Evolutionary conservation across 2,888 invertebrate species (phyloP).

Genomic region (Eustalomyia histrio): DNA sequence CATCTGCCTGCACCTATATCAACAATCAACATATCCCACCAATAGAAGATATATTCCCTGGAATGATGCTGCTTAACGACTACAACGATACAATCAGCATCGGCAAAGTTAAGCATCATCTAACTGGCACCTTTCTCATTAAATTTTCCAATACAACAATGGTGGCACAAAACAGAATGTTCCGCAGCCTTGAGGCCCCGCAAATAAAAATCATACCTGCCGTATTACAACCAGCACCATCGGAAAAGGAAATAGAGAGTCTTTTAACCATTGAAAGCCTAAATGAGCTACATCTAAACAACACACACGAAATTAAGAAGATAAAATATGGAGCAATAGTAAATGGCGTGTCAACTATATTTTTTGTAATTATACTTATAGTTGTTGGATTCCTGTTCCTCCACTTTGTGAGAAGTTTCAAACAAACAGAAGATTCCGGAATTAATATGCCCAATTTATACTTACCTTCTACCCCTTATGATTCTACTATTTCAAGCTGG

Average conservation of each 20-base stretch:
- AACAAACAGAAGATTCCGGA: no score
- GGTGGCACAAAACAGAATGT: conserved; percentile 22
- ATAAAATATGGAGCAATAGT: conserved; percentile 12
- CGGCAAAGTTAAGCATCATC: conserved; percentile 16
- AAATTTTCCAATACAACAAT: conserved; percentile 24
- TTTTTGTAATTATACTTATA: background rate
- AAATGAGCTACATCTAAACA: conserved; percentile 22
- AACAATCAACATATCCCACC: conserved; percentile 25
- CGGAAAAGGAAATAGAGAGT: conserved; percentile 18
- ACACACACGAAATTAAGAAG: conserved; percentile 5
- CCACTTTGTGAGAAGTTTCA: conserved; percentile 15
- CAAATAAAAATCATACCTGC: conserved; percentile 29
- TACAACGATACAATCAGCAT: conserved; percentile 21
- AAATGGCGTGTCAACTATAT: conserved; percentile 26
- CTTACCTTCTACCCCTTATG: background rate
- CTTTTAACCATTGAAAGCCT: conserved; percentile 25
- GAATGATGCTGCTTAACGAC: conserved; percentile 24
- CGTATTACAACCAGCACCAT: conserved; percentile 28
- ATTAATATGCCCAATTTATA: conserved; percentile 11
- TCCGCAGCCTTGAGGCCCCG: conserved; percentile 25
- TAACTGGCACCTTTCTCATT: conserved; percentile 25
- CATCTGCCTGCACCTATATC: conserved; percentile 23
- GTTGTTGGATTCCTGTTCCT: conserved; percentile 14
- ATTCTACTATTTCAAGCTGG: no score
- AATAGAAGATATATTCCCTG: conserved; percentile 15